A percentile compares a stretch with the other conserved stretches of the same genome.
These are phyloP conservation scores for Sturnira hondurensis DNA, from an alignment of 2,113 vertebrate species.

Conservation along the genomic window DNA sequence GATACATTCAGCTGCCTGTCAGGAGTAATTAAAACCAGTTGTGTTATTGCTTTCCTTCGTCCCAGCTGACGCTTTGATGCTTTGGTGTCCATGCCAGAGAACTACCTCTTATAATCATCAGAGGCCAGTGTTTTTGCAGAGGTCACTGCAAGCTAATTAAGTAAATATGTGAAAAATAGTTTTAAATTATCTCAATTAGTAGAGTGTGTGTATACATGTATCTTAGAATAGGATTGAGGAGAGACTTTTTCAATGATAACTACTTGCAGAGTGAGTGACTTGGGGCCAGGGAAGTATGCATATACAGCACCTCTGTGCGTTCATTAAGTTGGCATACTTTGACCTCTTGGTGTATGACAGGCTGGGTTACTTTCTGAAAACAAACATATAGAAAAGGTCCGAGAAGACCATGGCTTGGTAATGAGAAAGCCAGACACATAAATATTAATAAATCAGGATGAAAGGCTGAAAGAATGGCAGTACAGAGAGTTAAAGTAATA, in stretches of 20 bases:
- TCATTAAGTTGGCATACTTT: not conserved
- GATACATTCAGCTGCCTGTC: conserved; percentile 69
- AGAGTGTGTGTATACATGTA: conserved; percentile 9
- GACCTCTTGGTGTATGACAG: not conserved
- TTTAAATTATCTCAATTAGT: conserved; percentile 66
- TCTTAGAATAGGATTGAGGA: not conserved
- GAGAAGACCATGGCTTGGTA: not conserved
- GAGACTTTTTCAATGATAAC: conserved; percentile 20
- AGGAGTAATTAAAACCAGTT: conserved; percentile 78
- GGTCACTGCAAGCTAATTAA: conserved; percentile 71
- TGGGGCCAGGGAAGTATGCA: not conserved
- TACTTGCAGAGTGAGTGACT: not conserved
- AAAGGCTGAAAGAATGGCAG: not conserved
- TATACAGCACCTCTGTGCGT: not conserved
- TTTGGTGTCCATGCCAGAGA: conserved; percentile 71
- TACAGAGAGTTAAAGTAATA: not conserved
- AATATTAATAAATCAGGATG: not conserved
- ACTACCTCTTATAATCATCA: conserved; percentile 65
- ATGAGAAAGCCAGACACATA: not conserved
- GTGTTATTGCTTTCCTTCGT: conserved; percentile 72
- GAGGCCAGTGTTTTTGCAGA: conserved; percentile 64
- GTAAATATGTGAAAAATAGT: conserved; percentile 72
- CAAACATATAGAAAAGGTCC: not conserved
- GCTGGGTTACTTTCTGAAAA: not conserved
- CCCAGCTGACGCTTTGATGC: conserved; percentile 77